Evolutionary conservation across 2,797 vertebrate genomes (phyloP), one percentile per base, ranked within the genome.

Genomic region (Danio jaintianensis): DNA sequence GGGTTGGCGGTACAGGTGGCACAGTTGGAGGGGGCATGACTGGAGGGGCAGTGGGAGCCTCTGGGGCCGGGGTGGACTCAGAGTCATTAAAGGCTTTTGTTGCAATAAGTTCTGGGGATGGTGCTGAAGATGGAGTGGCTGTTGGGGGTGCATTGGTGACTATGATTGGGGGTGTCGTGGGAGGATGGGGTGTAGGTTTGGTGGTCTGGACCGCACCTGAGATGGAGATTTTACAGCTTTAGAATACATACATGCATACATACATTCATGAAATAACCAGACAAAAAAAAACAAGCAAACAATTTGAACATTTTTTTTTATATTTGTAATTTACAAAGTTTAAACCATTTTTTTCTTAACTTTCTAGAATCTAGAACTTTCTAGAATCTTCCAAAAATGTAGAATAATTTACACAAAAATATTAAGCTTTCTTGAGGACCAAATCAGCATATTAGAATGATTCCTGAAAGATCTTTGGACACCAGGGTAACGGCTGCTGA

Each of bases 141-240:
- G 61, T 29, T 1, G 59, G 16, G 45, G 67, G 56, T 7, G 8
- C 9, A 12, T 73, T 48, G 3, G 78, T 63, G 36, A 71, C 47
- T 62, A 84, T 56, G 43, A 58, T 75, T 48, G 83, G 18, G 61
- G n/a, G 80, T 36, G 52, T 52, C 18, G 84, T 53, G 0, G 42
- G 16, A 5, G 90, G 81, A 6, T 86, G 82, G 8, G 82, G 80
- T 77, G 87, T 82, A 40, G 89, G 84, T 72, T 86, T 88, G 79
- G 79, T 50, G 59, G 90, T 85, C 79, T 81, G 42, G 77, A 84
- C 82, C 68, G 84, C 79, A 85, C 79, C 89, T 85, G 59, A 64
- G 29, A 75, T 6, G 7, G 8, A 70, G 36, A n/a, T 77, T 56
- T 16, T 36, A 16, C 18, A 42, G 13, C 3, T 9, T 43, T 58